phyloP scores from a whole-genome alignment of 2,797 vertebrate genomes.

The Manis javanica region DNA sequence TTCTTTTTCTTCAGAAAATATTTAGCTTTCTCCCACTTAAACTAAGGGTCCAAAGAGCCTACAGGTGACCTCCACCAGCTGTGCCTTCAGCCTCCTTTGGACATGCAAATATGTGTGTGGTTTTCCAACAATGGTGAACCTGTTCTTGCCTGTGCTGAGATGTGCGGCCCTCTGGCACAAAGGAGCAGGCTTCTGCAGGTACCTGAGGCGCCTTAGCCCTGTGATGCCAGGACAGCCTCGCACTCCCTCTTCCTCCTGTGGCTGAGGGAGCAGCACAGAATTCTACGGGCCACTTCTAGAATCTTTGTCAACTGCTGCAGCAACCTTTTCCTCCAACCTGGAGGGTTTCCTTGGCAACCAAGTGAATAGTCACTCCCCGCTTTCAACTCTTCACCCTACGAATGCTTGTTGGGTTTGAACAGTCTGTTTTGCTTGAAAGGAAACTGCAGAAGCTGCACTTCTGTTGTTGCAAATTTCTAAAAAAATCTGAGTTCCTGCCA shows the following conservation, averaged over 20 bases:
- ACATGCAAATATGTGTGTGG: background rate
- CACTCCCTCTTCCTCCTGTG: background rate
- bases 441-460: constrained; percentile 73
- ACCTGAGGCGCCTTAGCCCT: too few relatives aligned
- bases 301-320: background rate
- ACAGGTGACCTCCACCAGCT: rapidly evolving
- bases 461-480: background rate
- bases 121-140: rapidly evolving
- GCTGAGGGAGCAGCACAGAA: background rate
- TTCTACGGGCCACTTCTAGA: background rate
- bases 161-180: rapidly evolving
- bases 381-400: constrained; percentile 58
- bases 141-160: background rate
- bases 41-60: background rate
- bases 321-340: constrained; percentile 7
- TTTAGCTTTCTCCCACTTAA: background rate
- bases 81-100: background rate
- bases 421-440: constrained; percentile 75
- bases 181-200: background rate
- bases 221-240: background rate
- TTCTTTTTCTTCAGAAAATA: background rate
- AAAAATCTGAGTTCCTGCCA: constrained; percentile 48
- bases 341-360: constrained; percentile 69
- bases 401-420: constrained; percentile 61
- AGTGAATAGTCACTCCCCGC: constrained; percentile 23